A percentile compares a stretch with the other conserved stretches of the same genome.
phyloP scores from a whole-genome alignment of 64 coral and sea anemone genomes.

The Catalaphyllia jardinei region DNA sequence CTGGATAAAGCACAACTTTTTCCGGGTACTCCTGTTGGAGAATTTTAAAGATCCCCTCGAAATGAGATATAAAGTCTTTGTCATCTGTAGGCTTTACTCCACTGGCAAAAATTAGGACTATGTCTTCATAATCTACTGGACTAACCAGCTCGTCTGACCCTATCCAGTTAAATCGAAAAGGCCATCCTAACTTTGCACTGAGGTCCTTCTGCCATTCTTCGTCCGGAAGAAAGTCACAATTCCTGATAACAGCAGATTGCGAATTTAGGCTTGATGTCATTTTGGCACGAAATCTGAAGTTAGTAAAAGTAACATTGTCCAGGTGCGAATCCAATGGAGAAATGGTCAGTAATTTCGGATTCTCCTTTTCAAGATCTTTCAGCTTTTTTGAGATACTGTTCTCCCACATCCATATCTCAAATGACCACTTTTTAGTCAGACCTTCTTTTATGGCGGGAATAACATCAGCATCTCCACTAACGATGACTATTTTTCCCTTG shows the following conservation, averaged over 20 bases:
- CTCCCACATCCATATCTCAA: constrained; percentile 29
- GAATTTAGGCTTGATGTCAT: not conserved
- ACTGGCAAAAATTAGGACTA: not conserved
- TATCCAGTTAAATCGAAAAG: not conserved
- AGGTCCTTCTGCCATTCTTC: not conserved
- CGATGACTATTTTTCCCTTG: not conserved
- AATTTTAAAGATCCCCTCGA: not conserved
- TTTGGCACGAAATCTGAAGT: not conserved
- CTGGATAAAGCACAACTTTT: not conserved
- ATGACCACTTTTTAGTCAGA: not conserved
- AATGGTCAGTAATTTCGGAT: not conserved
- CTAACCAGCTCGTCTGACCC: not conserved
- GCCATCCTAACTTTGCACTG: not conserved
- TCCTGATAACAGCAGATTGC: not conserved
- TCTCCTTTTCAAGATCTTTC: not conserved
- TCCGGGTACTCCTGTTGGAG: not conserved
- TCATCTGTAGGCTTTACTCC: not conserved
- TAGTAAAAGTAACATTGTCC: not conserved
- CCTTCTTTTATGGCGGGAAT: constrained; percentile 15
- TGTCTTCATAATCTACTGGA: not conserved
- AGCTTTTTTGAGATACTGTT: not conserved
- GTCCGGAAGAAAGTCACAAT: not conserved
- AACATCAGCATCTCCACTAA: constrained; percentile 31
- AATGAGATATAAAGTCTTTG: not conserved
- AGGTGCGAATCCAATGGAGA: not conserved